Base-by-base conservation (phyloP, 1,140 invertebrate genomes). In the Stegodyphus mimosarum region DNA sequence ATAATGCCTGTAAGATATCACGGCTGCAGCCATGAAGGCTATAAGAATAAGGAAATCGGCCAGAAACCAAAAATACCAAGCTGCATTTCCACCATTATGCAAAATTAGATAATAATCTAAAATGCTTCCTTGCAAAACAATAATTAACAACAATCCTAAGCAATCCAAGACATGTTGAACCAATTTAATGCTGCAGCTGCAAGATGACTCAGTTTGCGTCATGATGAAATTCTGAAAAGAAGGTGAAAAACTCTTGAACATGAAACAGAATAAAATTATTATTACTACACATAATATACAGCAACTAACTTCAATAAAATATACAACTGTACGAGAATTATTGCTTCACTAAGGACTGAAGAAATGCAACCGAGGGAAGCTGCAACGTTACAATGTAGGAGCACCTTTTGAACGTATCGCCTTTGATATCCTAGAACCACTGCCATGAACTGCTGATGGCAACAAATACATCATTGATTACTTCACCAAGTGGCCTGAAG, bases 51-150 rank as follows among this genome's bases (percentile, higher is more conserved):
- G 77, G 78, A 92, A 90, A 87, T 92, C 91, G 5, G 89, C 89
- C 11, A 91, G 86, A 80, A 92, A 91, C 89, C 90, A 91, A 76
- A 92, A 90, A 85, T 91, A 92, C 66, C 90, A 89, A 9, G 87
- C 87, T 52, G 83, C 83, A 76, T 79, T 90, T 63, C 92, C 89
- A 74, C 91, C 91, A 88, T 93, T 93, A 86, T 93, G 78, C n/a
- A 87, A 52, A 72, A 87, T 87, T 18, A 87, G 51, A 70, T 83
- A 86, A 55, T 86, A 87, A 60, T 87, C 73, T 11, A 87, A 63
- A 13, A 87, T 86, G 15, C 70, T 81, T 55, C 87, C 83, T 78
- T 87, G 87, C 0, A 78, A 11, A 77, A 84, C 81, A 50, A 87
- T 76, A 11, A 86, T 79, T 55, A 87, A 17, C 7, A 86, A 73